Percentiles rank a stretch among this genome's conserved stretches.
These are phyloP conservation scores for Scolopax bukidnonensis DNA, from an alignment of 2,797 vertebrate species.

Conservation along the genomic window DNA sequence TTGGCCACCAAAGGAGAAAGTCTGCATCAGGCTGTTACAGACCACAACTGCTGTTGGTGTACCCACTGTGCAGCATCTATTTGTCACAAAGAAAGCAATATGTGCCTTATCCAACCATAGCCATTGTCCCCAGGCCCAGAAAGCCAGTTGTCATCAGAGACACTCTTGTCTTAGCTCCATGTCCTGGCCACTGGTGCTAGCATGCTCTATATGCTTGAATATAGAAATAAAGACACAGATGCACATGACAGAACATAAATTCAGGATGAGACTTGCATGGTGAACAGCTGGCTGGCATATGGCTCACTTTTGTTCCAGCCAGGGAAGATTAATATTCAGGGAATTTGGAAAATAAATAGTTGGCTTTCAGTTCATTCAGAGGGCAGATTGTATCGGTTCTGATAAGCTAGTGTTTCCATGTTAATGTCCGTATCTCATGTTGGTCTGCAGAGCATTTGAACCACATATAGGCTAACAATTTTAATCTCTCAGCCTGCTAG, in stretches of 20 bases:
- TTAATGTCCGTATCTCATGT: background rate
- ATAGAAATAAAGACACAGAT: background rate
- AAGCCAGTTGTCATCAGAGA: background rate
- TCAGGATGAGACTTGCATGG: background rate
- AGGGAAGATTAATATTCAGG: conserved; percentile 53
- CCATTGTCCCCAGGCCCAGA: background rate
- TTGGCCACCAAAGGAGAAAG: background rate
- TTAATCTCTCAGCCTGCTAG: background rate
- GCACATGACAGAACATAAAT: background rate
- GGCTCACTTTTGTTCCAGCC: conserved; percentile 2
- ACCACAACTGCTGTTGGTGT: background rate
- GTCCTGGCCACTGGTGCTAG: background rate
- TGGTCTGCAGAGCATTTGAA: background rate
- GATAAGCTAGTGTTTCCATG: background rate
- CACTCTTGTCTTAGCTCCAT: accelerated
- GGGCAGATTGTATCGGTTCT: background rate
- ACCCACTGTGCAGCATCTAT: accelerated
- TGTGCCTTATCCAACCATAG: background rate
- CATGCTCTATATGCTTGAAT: background rate
- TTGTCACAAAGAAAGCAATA: background rate
- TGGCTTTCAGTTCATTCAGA: conserved; percentile 2
- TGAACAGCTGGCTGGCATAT: conserved; percentile 55
- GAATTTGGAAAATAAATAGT: background rate
- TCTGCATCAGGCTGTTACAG: background rate
- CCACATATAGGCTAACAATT: background rate